These are phyloP conservation scores for Labeo catla DNA, from an alignment of 2,113 vertebrate genomes.

Conservation along the genomic window DNA sequence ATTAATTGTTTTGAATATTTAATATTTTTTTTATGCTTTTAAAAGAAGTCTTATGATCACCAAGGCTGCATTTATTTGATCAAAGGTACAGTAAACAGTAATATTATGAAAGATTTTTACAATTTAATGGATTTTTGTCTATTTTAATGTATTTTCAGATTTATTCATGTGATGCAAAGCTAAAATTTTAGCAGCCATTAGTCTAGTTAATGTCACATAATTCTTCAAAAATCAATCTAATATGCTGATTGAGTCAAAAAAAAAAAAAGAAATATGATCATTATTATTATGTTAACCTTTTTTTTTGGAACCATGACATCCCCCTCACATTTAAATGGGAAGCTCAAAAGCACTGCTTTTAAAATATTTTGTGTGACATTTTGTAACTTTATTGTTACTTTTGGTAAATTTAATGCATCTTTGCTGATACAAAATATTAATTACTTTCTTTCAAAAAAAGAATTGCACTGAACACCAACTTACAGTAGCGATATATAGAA, in stretches of 20 bases:
- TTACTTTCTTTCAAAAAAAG: neutral
- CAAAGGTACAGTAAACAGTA: neutral
- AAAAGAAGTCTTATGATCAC: no score
- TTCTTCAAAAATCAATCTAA: neutral
- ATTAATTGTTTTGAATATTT: no score
- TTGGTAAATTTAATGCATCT: neutral
- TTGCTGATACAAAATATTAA: neutral
- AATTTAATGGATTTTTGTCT: neutral
- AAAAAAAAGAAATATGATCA: no score
- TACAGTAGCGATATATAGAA: neutral
- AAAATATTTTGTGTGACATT: neutral
- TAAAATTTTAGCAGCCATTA: neutral
- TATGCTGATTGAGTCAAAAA: neutral
- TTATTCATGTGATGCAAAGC: neutral
- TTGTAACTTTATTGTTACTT: neutral
- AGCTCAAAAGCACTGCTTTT: neutral
- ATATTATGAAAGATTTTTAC: neutral
- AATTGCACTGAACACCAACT: neutral
- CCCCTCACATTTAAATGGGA: neutral
- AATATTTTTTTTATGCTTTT: no score
- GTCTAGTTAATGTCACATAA: neutral
- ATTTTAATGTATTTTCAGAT: neutral
- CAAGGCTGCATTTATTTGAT: no score
- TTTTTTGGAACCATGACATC: neutral
- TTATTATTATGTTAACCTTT: no score